Percentiles rank a stretch among this genome's conserved stretches.
phyloP scores from a whole-genome alignment of 37 sponge, comb jelly and placozoan species.

The Axinella damicornis region DNA sequence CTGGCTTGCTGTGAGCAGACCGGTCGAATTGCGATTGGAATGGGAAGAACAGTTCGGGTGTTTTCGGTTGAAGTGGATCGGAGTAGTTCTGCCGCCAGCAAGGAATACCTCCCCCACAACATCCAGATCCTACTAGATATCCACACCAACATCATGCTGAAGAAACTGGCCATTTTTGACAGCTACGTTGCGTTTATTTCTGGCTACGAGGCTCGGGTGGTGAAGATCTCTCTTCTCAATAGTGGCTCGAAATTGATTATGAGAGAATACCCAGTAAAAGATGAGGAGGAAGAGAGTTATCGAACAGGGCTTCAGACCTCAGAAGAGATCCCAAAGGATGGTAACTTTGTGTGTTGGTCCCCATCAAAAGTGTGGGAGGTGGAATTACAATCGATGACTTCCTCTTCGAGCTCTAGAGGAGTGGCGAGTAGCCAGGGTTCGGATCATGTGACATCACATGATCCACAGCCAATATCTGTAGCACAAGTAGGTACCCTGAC shows the following conservation, averaged over 20 bases:
- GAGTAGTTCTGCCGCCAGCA: background rate
- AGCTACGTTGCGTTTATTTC: conserved; percentile 67
- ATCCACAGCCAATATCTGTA: background rate
- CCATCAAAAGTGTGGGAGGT: conserved; percentile 64
- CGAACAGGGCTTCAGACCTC: too few relatives aligned
- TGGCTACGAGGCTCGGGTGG: conserved; percentile 37
- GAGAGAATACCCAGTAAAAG: background rate
- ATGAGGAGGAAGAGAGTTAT: too few relatives aligned
- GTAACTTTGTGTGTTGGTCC: conserved; percentile 55
- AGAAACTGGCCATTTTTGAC: conserved; percentile 40
- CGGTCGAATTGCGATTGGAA: conserved; percentile 59
- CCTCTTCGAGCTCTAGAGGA: background rate
- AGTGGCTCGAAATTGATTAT: background rate
- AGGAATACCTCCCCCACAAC: background rate
- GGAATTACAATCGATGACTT: conserved; percentile 7
- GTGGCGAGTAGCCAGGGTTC: background rate
- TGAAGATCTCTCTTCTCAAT: conserved; percentile 36
- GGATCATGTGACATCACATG: conserved; percentile 17
- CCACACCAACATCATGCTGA: conserved; percentile 17
- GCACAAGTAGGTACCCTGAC: conserved; percentile 39
- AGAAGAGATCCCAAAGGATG: background rate
- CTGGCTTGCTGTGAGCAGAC: conserved; percentile 49
- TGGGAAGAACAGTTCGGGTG: conserved; percentile 31
- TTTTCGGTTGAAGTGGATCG: conserved; percentile 5
- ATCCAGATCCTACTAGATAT: conserved; percentile 55